These are phyloP conservation scores for Oceanites oceanicus DNA, from an alignment of 2,113 vertebrate species.

Conservation along the genomic window DNA sequence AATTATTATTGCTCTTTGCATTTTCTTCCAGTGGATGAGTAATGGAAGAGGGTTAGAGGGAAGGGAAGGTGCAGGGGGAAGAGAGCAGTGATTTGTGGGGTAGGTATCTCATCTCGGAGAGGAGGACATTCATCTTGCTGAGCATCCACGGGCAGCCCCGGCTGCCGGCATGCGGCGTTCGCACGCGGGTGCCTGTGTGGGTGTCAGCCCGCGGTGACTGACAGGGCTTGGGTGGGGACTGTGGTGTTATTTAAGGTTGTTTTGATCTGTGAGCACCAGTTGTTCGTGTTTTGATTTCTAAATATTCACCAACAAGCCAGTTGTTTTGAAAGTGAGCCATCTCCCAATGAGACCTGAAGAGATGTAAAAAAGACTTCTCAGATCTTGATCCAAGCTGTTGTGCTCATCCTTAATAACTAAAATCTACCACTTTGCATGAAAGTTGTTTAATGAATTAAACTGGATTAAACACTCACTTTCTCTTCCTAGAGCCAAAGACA, in stretches of 20 bases:
- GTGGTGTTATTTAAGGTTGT: background rate
- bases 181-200: background rate
- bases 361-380: background rate
- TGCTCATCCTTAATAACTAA: background rate
- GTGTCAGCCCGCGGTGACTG: background rate
- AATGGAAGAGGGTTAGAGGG: constrained; percentile 80
- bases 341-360: background rate
- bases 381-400: background rate
- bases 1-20: constrained; percentile 90
- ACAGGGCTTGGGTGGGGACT: background rate
- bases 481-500: background rate
- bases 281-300: background rate
- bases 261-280: background rate
- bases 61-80: constrained; percentile 76
- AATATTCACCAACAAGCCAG: background rate
- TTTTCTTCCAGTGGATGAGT: constrained; percentile 88
- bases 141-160: background rate
- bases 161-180: accelerated
- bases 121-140: constrained; percentile 86
- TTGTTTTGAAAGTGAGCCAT: background rate
- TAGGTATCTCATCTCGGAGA: constrained; percentile 85
- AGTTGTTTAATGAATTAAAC: background rate
- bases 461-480: background rate
- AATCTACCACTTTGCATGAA: background rate
- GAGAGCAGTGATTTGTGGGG: constrained; percentile 87